Evolutionary conservation across 2,797 vertebrate genomes (phyloP), one percentile per base, ranked within the genome.

Genomic region (Rhyacichthys aspro): DNA sequence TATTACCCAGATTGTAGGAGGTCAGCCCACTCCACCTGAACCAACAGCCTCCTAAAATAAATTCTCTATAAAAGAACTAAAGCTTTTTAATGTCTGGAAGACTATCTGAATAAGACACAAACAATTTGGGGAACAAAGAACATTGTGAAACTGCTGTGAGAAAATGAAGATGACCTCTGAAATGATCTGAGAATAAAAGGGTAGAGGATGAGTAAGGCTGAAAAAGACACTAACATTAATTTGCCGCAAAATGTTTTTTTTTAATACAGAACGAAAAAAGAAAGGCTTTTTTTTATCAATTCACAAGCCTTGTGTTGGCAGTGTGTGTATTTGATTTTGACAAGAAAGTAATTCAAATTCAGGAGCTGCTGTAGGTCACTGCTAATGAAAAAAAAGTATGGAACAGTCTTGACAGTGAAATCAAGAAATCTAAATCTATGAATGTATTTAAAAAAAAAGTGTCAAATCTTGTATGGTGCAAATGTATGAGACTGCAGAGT

Each of bases 81-180:
- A n/a, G 10, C 47, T 66, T 81, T 73, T 71, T 63, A 64, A 59
- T 74, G 67, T 64, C 32, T 16, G 49, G 53, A 64, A 81, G 42
- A 76, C 43, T 57, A 15, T 45, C 43, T 23, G 59, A 74, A 86
- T 72, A 77, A 79, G 71, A 74, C 49, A 87, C 72, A 77, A 72
- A 74, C 57, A 71, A 62, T 10, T 47, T 44, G 9, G 32, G 37
- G 50, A 60, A 54, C 43, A 19, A 50, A 12, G 15, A 44, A 19
- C 64, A 41, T 0, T 57, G 11, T 67, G 63, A 59, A 55, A 63
- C 16, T 43, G 36, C 46, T 62, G 57, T 42, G 47, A 57, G 49
- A 70, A 64, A 55, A 81, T 71, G 53, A 66, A 64, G 32, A 50
- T 69, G 74, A 75, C 72, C 76, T 62, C 63, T 76, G 63, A 76